A percentile compares a stretch with the other conserved stretches of the same genome.
Evolutionary conservation across 2,797 vertebrate genomes (phyloP).

Genomic region (Cuculus canorus): DNA sequence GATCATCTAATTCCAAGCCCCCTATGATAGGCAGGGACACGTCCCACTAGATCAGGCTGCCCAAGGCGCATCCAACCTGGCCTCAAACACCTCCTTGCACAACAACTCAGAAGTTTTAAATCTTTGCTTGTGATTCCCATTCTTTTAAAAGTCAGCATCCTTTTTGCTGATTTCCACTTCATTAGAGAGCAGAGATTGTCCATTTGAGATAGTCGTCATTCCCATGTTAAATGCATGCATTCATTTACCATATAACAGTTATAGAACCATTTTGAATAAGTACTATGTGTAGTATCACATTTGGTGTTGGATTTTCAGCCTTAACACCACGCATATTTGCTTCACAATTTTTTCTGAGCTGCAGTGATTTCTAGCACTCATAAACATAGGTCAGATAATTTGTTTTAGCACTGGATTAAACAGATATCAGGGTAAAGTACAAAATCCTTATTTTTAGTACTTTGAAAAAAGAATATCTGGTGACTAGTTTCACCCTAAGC

Average conservation of each 20-base stretch:
- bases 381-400: background rate
- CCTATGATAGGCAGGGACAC: too few species aligned
- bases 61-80: too few species aligned
- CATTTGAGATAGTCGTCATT: background rate
- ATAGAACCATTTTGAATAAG: background rate
- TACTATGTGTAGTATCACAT: background rate
- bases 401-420: background rate
- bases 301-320: background rate
- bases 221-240: background rate
- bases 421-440: background rate
- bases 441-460: background rate
- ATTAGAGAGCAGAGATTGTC: background rate
- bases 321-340: background rate
- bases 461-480: background rate
- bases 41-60: too few species aligned
- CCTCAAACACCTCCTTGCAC: too few species aligned
- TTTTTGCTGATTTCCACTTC: background rate
- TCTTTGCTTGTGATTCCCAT: background rate
- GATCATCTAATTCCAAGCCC: too few species aligned
- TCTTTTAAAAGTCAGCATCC: background rate
- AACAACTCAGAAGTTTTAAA: background rate
- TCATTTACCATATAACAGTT: background rate
- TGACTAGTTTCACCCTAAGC: background rate
- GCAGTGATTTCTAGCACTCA: background rate
- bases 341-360: background rate